Evolutionary conservation across 1,140 invertebrate species (phyloP), one percentile per base, ranked within the genome.

Genomic region (Monochamus saltuarius): DNA sequence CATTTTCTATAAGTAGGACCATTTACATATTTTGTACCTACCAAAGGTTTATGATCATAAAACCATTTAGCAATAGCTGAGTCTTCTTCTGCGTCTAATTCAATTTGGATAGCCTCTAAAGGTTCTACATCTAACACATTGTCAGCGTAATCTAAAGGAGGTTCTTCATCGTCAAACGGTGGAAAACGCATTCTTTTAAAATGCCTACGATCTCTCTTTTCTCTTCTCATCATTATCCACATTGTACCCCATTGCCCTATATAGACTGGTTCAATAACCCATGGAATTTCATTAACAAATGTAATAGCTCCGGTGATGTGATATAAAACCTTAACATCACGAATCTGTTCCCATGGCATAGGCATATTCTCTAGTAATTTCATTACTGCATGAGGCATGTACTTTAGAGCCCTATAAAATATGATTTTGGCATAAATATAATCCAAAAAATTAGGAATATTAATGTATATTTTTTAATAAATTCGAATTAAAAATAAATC

Each of bases 161-260:
- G 98, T 83, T 99, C 98, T 81, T 99, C 98, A 81, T 99, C 98
- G 79, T 99, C 98, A 79, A 99, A 99, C 1, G 98, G 98, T 34
- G 98, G 98, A 76, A 99, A 99, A 67, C 98, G 84, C 98, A 99
- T 99, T 65, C 98, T 83, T 78, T 99, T 98, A 74, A 99, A 99
- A 79, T 99, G 98, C 37, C 97, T 85, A 75, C 98, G 88, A 84
- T 99, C 98, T 62, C 98, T 81, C 78, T 99, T 99, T 74, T 99
- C 98, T 66, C 98, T 84, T 68, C 98, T 83, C 97, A 99, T 99
- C 95, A 99, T 99, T 64, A 99, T 98, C 98, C 98, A 99, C 97
- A 99, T 99, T 4, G 97, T 97, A 46, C 95, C 97, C 98, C 98
- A 99, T 78, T 99, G 98, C 10, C 97, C 97, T 68, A 99, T 97